Evolutionary conservation across 2,113 vertebrate genomes (phyloP).

Genomic region (Cyprinodon tularosa): DNA sequence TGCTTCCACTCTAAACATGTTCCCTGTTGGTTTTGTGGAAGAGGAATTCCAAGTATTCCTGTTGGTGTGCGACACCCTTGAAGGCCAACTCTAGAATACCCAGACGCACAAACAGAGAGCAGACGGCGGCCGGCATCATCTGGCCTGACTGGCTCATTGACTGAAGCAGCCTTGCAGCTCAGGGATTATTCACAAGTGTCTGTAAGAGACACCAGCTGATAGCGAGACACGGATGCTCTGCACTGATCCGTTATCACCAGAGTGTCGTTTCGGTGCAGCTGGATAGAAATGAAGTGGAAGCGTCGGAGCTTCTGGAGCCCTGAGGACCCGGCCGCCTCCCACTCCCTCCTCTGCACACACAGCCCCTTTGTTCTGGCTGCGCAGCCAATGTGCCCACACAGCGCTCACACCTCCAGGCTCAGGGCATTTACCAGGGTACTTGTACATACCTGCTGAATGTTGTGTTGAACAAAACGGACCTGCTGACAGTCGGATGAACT

Average conservation of each 20-base stretch:
- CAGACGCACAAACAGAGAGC: conserved; percentile 10
- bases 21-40: conserved; percentile 34
- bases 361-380: conserved; percentile 40
- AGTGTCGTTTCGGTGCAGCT: conserved; percentile 17
- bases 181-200: conserved; percentile 39
- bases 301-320: conserved; percentile 15
- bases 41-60: conserved; percentile 60
- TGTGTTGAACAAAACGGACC: too few species aligned
- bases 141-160: conserved; percentile 44
- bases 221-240: conserved; percentile 33
- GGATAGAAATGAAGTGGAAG: conserved; percentile 22
- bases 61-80: conserved; percentile 51
- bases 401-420: conserved; percentile 37
- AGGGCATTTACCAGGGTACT: background rate
- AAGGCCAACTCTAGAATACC: conserved; percentile 52
- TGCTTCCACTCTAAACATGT: background rate
- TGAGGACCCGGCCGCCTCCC: conserved; percentile 35
- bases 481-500: background rate
- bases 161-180: conserved; percentile 45
- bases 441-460: conserved; percentile 26
- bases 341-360: conserved; percentile 37
- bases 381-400: conserved; percentile 47
- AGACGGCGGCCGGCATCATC: conserved; percentile 20
- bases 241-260: conserved; percentile 47
- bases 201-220: conserved; percentile 6